Base-by-base conservation (phyloP, 2,888 invertebrate genomes). In the Brachycybe producta region DNA sequence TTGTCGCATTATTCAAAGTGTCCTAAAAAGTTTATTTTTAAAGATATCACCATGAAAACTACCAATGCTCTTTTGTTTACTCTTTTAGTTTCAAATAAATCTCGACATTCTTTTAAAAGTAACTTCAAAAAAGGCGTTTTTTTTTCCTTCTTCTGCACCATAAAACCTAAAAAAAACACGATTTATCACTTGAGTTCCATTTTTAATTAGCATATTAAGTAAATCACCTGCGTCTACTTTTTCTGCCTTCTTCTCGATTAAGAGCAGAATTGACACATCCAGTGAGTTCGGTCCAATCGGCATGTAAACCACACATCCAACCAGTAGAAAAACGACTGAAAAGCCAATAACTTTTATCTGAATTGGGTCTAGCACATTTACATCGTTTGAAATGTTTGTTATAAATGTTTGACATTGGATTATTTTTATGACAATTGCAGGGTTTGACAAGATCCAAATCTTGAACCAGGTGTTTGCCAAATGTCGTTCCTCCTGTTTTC, bases 231-330 rank as follows among this genome's bases (percentile, higher is more conserved):
- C 87, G 72, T 62, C 82, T 82, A 1, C 82, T 77, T 7, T 78
- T 76, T 51, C 80, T 79, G 4, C 84, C 85, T 68, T 95, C 94
- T 64, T 86, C 82, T 66, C 86, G 82, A 68, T 94, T 87, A 63
- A 97, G 74, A 63, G 86, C 87, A 24, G 81, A 78, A 64, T 94
- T 87, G 34, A 92, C 92, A 68, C 94, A 94, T 59, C 76, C 77
- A 8, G 87, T 90, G 58, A 98, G 70, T 72, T 98, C 97, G 2
- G 97, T 97, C 84, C 91, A 97, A 72, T 97, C 97, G 24, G 95
- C 92, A 66, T 95, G 95, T 41, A 98, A 75, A 47, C 98, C 98
- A 70, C 98, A 98, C 64, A 86, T 86, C 94, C 94, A 94, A 58
- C 94, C 94, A 24, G 91, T 94, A 45, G 92, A 91, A 71, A 91